Base-by-base conservation (phyloP, 35 echinoderm and acorn worm genomes). In the Ophioderma brevispina region DNA sequence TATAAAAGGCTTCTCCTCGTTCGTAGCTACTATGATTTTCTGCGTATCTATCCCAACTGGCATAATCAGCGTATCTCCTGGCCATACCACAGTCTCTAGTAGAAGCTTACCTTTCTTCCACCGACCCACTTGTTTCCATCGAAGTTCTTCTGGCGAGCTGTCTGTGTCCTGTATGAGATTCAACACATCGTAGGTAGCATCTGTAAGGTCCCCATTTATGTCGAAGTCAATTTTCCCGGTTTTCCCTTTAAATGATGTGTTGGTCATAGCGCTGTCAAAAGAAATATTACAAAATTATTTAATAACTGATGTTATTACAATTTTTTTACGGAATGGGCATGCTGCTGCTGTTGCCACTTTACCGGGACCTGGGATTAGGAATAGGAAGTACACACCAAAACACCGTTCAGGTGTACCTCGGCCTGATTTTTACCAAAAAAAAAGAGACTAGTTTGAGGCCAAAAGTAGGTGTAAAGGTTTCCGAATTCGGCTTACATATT, bases 1-100 rank as follows among this genome's bases (percentile, higher is more conserved):
- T 37, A 92, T 85, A 78, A 92, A 92, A 50, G 90, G 90, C 21
- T 92, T 92, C 77, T 92, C 90, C 37, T 75, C 82, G 78, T 92
- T 92, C n/a, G 82, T 56, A 1, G 75, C 90, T 23, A 92, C 82
- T 19, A 92, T 76, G 36, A 92, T 84, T 49, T 85, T 85, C 3
- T 85, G 56, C 25, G 90, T 92, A 50, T 92, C 81, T 3, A 92
- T 42, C 10, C 90, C 90, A 80, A 85, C 39, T 80, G 90, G 90
- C 70, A 84, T 77, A 23, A 85, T 59, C 32, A 59, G 33, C 0
- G 75, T 92, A 77, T 92, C 84, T 3, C 90, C 90, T n/a, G 90
- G 90, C 90, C 90, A 92, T 14, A 85, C 76, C 25, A 92, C 42
- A 0, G 81, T 80, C 34, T 92, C 90, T 0, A 92, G 82, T 23